Evolutionary conservation across 1,140 invertebrate genomes (phyloP).

Genomic region (Stegodyphus mimosarum): DNA sequence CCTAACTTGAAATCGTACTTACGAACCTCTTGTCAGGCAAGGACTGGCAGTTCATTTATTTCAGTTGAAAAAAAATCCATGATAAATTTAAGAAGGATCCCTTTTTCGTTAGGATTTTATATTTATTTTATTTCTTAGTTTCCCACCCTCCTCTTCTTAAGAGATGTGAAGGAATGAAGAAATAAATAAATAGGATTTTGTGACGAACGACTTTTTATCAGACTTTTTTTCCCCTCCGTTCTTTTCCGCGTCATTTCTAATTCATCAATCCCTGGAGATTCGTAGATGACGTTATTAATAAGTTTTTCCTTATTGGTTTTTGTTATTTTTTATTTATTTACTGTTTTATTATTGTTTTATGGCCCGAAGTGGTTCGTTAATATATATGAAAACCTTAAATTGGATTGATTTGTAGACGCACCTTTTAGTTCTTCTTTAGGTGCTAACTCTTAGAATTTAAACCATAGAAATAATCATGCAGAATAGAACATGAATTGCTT

Average conservation of each 20-base stretch:
- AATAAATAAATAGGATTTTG: constrained; percentile 46
- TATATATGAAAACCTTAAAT: too few species aligned
- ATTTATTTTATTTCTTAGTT: constrained; percentile 12
- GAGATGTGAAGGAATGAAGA: constrained; percentile 37
- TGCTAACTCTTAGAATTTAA: too few species aligned
- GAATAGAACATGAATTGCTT: too few species aligned
- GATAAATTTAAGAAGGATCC: constrained; percentile 52
- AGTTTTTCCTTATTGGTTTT: not conserved
- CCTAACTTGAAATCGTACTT: constrained; percentile 51
- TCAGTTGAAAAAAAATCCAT: constrained; percentile 52
- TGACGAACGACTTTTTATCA: constrained; percentile 43
- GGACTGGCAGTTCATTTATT: constrained; percentile 56
- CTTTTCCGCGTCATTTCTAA: constrained; percentile 30
- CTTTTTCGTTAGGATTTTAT: constrained; percentile 3
- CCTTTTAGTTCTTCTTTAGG: too few species aligned
- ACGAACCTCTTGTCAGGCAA: constrained; percentile 34
- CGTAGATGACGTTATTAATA: constrained; percentile 23
- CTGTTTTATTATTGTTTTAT: too few species aligned
- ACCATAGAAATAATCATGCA: too few species aligned
- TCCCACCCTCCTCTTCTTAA: not conserved
- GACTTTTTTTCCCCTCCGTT: constrained; percentile 1
- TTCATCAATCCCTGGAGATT: constrained; percentile 29
- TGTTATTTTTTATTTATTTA: too few species aligned
- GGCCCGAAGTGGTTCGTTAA: too few species aligned
- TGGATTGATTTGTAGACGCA: too few species aligned